A percentile compares a stretch with the other conserved stretches of the same genome.
phyloP scores from a whole-genome alignment of 2,113 vertebrate species.

The Ranitomeya imitator region DNA sequence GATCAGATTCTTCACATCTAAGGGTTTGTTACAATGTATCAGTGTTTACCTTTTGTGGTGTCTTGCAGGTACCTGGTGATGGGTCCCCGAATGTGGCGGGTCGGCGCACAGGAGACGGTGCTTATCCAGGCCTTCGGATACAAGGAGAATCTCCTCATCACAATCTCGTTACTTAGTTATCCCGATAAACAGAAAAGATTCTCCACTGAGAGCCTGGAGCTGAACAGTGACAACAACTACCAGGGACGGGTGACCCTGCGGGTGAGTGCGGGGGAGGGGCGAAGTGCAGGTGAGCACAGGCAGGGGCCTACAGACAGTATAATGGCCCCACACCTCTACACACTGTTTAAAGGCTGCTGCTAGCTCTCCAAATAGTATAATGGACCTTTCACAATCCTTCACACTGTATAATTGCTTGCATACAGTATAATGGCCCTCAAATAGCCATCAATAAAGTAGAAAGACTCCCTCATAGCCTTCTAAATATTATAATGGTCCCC shows the following conservation, averaged over 20 bases:
- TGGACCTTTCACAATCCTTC: too few relatives aligned
- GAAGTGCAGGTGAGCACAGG: too few relatives aligned
- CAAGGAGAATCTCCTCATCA: slow-evolving; percentile 67
- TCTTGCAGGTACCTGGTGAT: slow-evolving; percentile 83
- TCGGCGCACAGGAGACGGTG: slow-evolving; percentile 79
- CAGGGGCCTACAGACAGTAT: too few relatives aligned
- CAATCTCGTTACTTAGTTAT: slow-evolving; percentile 78
- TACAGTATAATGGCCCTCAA: too few relatives aligned
- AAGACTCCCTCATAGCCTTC: too few relatives aligned
- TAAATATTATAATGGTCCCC: too few relatives aligned
- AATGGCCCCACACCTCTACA: too few relatives aligned
- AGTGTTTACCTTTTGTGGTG: background rate
- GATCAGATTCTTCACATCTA: too few relatives aligned
- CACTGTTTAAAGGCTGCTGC: too few relatives aligned
- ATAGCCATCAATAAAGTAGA: too few relatives aligned
- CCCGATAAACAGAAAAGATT: slow-evolving; percentile 70
- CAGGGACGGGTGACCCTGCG: slow-evolving; percentile 73
- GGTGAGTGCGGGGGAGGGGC: slow-evolving; percentile 68
- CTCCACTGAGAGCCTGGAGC: slow-evolving; percentile 62
- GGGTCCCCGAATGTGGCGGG: slow-evolving; percentile 76
- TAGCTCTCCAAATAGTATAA: too few relatives aligned
- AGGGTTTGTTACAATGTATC: background rate
- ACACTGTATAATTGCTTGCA: too few relatives aligned
- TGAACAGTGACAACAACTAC: slow-evolving; percentile 76
- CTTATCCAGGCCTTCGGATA: slow-evolving; percentile 84